phyloP scores from a whole-genome alignment of 1,140 invertebrate genomes.

The Aphis craccivora region DNA sequence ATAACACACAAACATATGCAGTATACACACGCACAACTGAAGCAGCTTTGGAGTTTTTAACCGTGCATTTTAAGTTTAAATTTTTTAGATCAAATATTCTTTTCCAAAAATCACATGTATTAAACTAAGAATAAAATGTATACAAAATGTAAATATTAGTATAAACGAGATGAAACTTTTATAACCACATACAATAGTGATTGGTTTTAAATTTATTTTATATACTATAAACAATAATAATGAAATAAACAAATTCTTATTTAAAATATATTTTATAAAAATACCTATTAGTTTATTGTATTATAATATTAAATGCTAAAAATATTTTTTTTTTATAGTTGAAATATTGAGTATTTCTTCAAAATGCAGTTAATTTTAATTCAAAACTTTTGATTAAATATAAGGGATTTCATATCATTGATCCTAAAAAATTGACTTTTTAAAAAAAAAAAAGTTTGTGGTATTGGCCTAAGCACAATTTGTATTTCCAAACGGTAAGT shows the following conservation, averaged over 20 bases:
- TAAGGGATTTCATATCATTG: not conserved
- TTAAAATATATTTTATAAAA: not conserved
- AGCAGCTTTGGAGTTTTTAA: not conserved
- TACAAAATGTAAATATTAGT: too few relatives aligned
- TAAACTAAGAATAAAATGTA: too few relatives aligned
- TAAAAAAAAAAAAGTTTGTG: not conserved
- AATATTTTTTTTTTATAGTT: not conserved
- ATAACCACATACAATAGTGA: too few relatives aligned
- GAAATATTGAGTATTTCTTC: not conserved
- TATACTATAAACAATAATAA: too few relatives aligned
- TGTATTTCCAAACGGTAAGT: not conserved
- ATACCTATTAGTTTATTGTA: not conserved
- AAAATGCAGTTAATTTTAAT: not conserved
- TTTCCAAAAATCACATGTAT: too few relatives aligned
- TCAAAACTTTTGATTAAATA: not conserved
- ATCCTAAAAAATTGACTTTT: not conserved
- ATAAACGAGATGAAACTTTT: too few relatives aligned
- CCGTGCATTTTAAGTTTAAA: not conserved
- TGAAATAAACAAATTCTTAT: too few relatives aligned
- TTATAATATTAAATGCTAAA: not conserved
- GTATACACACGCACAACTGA: accelerated
- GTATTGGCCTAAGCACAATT: not conserved
- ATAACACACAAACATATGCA: not conserved
- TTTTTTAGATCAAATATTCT: accelerated
- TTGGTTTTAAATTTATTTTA: too few relatives aligned